Percentiles rank a stretch among this genome's conserved stretches.
Evolutionary conservation across 2,797 vertebrate genomes (phyloP).

Genomic region (Sebastiscus tertius): DNA sequence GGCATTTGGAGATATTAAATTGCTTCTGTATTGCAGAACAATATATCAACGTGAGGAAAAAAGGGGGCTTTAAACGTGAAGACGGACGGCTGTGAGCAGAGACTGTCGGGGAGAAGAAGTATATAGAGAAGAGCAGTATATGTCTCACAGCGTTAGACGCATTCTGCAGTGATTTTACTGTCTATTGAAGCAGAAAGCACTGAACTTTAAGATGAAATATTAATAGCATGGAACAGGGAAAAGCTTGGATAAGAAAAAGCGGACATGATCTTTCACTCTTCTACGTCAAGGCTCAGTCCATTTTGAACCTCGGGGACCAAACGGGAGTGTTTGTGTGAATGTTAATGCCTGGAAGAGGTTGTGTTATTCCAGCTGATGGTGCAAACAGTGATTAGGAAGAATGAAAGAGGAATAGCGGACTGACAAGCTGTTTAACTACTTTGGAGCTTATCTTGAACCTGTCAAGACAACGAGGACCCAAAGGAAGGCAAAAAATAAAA

Average conservation of each 20-base stretch:
- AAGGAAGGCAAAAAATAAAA: slow-evolving; percentile 23
- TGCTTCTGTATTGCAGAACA: slow-evolving; percentile 60
- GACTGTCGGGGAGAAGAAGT: slow-evolving; percentile 45
- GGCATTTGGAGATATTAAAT: slow-evolving; percentile 76
- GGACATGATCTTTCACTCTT: slow-evolving; percentile 75
- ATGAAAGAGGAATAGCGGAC: slow-evolving; percentile 5
- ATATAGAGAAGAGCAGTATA: slow-evolving; percentile 67
- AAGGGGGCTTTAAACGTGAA: slow-evolving; percentile 65
- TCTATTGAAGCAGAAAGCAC: slow-evolving; percentile 79
- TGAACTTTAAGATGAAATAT: slow-evolving; percentile 84
- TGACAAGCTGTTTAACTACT: slow-evolving; percentile 42
- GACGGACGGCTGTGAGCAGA: slow-evolving; percentile 60
- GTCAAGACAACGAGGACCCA: slow-evolving; percentile 37
- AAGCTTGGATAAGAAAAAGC: slow-evolving; percentile 68
- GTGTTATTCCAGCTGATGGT: slow-evolving; percentile 12
- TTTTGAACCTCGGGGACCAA: slow-evolving; percentile 46
- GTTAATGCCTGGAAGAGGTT: slow-evolving; percentile 42
- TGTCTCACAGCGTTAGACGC: slow-evolving; percentile 71
- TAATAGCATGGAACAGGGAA: slow-evolving; percentile 74
- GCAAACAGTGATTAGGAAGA: slow-evolving; percentile 44
- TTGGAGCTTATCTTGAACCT: slow-evolving; percentile 34
- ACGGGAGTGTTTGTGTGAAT: slow-evolving; percentile 31
- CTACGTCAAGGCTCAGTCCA: slow-evolving; percentile 55
- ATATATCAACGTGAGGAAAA: slow-evolving; percentile 61
- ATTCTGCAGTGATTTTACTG: slow-evolving; percentile 79